Percentiles rank a stretch among this genome's conserved stretches.
phyloP scores from a whole-genome alignment of 2,113 vertebrate genomes.

The Mesoclemmys tuberculata region DNA sequence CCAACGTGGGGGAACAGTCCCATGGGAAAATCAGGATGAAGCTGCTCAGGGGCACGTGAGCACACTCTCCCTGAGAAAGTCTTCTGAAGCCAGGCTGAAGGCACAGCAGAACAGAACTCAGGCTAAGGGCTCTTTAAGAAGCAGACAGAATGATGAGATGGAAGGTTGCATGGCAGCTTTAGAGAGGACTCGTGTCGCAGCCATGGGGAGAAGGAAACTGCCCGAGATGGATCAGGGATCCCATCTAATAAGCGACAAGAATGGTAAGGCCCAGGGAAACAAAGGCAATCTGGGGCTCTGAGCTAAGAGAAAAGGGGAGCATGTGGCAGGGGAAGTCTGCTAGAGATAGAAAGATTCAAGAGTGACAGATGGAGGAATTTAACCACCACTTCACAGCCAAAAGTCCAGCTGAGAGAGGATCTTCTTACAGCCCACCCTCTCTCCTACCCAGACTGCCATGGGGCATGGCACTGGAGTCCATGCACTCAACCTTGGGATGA shows the following conservation, averaged over 20 bases:
- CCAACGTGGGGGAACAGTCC: background rate
- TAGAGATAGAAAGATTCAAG: background rate
- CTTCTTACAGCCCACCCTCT: background rate
- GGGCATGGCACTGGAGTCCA: background rate
- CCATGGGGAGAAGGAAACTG: background rate
- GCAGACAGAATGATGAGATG: background rate
- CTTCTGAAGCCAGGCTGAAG: background rate
- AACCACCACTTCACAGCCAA: background rate
- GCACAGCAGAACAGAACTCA: background rate
- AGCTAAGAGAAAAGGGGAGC: background rate
- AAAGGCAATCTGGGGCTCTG: background rate
- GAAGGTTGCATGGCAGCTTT: background rate
- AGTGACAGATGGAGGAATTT: background rate
- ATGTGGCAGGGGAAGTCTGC: background rate
- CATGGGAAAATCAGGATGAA: background rate
- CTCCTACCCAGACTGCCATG: background rate
- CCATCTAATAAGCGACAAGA: accelerated
- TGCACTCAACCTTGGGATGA: background rate
- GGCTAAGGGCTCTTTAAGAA: background rate
- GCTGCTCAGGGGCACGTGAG: background rate
- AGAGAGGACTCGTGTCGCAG: background rate
- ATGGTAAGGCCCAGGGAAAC: background rate
- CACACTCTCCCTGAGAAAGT: background rate
- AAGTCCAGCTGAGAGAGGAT: accelerated
- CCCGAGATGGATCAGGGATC: background rate